Evolutionary conservation across 2,888 invertebrate genomes (phyloP).

Genomic region (Carpatolechia fugitivella): DNA sequence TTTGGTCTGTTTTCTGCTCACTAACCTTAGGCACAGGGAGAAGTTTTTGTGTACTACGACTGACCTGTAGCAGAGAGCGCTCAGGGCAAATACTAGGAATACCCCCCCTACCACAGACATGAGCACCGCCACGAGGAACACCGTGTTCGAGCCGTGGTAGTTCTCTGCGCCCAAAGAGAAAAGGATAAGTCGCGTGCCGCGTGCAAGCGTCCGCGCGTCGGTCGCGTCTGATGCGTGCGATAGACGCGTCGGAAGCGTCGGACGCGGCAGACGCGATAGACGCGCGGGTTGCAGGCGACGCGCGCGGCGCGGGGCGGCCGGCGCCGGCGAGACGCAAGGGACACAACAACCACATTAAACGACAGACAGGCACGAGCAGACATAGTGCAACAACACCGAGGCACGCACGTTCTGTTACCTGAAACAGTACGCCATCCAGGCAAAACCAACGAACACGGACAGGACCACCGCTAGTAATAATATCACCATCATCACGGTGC

Average conservation of each 20-base stretch:
- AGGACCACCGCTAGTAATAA: conserved; percentile 95
- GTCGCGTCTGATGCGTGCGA: conserved; percentile 37
- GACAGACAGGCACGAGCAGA: conserved; percentile 65
- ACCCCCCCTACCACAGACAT: conserved; percentile 99
- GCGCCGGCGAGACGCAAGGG: conserved; percentile 40
- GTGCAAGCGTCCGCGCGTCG: conserved; percentile 34
- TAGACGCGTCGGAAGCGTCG: conserved; percentile 40
- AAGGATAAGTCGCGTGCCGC: conserved; percentile 51
- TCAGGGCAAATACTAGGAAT: conserved; percentile 98
- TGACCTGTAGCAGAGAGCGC: conserved; percentile 99
- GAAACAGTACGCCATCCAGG: conserved; percentile 96
- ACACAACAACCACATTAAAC: conserved; percentile 27
- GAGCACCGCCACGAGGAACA: conserved; percentile 98
- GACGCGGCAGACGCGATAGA: conserved; percentile 43
- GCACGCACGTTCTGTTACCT: conserved; percentile 83
- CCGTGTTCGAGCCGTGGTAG: conserved; percentile 98
- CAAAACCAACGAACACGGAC: conserved; percentile 97
- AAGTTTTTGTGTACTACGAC: conserved; percentile 99
- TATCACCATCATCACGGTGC: conserved; percentile 94
- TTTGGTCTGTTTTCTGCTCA: conserved; percentile 91
- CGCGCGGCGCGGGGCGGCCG: conserved; percentile 42
- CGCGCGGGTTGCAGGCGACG: conserved; percentile 33
- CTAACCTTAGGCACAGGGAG: conserved; percentile 99
- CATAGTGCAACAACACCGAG: conserved; percentile 74
- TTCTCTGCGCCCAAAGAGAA: conserved; percentile 87